phyloP scores from a whole-genome alignment of 2,888 invertebrate species.

The Odontocolon sp. region DNA sequence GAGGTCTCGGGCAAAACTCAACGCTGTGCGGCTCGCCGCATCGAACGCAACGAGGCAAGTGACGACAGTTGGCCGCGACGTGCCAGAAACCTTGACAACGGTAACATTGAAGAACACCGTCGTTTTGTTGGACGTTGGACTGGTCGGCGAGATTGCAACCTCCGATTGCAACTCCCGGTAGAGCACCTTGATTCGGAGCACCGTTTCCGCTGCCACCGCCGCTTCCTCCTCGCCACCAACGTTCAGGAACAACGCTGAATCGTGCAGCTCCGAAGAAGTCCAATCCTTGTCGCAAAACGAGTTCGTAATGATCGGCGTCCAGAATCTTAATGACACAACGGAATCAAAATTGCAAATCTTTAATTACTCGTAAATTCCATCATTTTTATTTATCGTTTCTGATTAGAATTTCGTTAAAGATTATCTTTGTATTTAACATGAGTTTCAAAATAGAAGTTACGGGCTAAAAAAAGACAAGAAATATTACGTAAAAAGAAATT shows the following conservation, averaged over 20 bases:
- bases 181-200: constrained; percentile 48
- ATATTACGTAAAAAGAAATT: no score
- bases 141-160: constrained; percentile 43
- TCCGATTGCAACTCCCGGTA: constrained; percentile 35
- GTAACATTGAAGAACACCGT: constrained; percentile 82
- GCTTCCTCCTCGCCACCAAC: constrained; percentile 71
- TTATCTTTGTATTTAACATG: no score
- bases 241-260: constrained; percentile 80
- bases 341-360: constrained; percentile 39
- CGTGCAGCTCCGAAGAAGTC: constrained; percentile 82
- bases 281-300: constrained; percentile 81
- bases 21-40: constrained; percentile 83
- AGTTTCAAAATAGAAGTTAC: no score
- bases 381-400: no score
- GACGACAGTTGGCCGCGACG: constrained; percentile 81
- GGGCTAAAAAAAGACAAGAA: no score
- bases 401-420: no score
- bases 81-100: constrained; percentile 84
- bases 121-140: constrained; percentile 72
- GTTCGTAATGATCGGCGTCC: constrained; percentile 80
- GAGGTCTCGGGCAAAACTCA: constrained; percentile 81
- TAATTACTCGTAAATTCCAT: no score
- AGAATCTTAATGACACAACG: constrained; percentile 72
- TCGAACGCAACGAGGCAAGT: constrained; percentile 81
- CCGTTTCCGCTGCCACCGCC: constrained; percentile 56